Conservation (phyloP, 2,888 invertebrate genomes). For the Limenitis camilla region DNA sequence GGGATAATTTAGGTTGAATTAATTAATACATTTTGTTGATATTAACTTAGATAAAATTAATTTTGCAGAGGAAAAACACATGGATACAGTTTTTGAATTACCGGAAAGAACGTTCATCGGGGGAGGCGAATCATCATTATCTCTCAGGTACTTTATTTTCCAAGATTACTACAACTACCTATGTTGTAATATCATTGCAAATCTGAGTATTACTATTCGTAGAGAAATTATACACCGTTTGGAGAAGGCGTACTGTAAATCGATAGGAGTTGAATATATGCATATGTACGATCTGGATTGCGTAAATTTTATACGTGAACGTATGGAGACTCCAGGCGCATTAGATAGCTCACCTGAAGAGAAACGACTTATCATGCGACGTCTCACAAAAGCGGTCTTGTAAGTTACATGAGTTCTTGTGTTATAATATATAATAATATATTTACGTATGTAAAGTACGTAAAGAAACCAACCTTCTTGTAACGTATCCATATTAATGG, state of each 20-base stretch:
- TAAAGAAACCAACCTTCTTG: neutral
- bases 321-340: constrained; percentile 78
- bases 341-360: constrained; percentile 75
- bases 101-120: constrained; percentile 82
- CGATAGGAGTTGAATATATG: constrained; percentile 86
- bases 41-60: neutral
- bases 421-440: neutral
- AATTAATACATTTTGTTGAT: too few relatives aligned
- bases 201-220: neutral
- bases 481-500: neutral
- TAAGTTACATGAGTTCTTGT: constrained; percentile 34
- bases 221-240: constrained; percentile 80
- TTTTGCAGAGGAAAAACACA: constrained; percentile 64
- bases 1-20: too few relatives aligned
- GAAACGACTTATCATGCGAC: constrained; percentile 78
- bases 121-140: constrained; percentile 70
- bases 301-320: constrained; percentile 79
- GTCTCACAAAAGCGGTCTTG: constrained; percentile 80
- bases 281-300: constrained; percentile 81
- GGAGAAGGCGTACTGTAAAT: constrained; percentile 80
- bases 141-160: constrained; percentile 28
- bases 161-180: neutral
- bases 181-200: neutral
- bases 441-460: neutral
- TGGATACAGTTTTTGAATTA: constrained; percentile 79